Percentiles rank a stretch among this genome's conserved stretches.
Conservation (phyloP, 2,113 vertebrate genomes). For the Carassius gibelio region DNA sequence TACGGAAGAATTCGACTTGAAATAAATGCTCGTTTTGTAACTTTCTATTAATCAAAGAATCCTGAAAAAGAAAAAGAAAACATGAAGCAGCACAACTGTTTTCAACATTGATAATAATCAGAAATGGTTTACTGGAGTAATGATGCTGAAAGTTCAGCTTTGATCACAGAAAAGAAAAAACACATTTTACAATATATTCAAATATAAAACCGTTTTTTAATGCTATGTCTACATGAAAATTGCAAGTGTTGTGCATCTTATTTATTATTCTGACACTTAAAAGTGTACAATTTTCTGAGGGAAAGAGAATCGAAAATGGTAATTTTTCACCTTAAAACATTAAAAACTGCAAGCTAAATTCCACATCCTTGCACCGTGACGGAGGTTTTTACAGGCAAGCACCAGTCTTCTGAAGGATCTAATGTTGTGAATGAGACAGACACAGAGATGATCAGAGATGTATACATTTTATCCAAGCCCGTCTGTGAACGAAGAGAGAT, state of each 20-base stretch:
- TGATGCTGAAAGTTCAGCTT: neutral
- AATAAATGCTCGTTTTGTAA: neutral
- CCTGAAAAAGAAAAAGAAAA: no score
- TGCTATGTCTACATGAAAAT: no score
- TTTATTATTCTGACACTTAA: neutral
- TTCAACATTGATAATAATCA: neutral
- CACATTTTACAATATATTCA: neutral
- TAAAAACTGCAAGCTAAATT: neutral
- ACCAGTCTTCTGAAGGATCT: neutral
- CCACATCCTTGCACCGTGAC: neutral
- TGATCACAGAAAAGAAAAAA: neutral
- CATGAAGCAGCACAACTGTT: no score
- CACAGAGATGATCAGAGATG: neutral
- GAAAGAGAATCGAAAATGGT: neutral
- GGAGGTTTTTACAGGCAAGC: neutral
- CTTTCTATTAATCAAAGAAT: no score
- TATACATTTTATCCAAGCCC: conserved; percentile 7
- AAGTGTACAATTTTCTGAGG: neutral
- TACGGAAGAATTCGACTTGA: neutral
- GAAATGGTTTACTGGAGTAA: neutral
- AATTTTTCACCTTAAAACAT: neutral
- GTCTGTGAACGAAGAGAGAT: conserved; percentile 41
- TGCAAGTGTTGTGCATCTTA: neutral
- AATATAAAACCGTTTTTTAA: neutral
- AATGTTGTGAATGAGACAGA: neutral